Percentiles rank a stretch among this genome's conserved stretches.
Evolutionary conservation across 2,113 vertebrate genomes (phyloP).

Genomic region (Oenanthe oenanthe): DNA sequence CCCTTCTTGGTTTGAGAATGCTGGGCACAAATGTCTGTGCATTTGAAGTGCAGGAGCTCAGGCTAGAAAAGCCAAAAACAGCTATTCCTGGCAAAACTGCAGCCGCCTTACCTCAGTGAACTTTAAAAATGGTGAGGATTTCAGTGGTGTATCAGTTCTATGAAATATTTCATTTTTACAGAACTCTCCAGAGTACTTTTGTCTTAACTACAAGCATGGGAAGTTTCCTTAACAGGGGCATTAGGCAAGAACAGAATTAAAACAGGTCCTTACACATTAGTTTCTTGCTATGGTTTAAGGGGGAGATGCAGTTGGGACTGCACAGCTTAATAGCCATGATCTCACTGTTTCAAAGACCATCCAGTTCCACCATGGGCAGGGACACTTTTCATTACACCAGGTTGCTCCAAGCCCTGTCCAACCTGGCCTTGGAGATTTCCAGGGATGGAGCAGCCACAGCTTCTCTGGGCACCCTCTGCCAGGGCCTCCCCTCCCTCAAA

Average conservation of each 20-base stretch:
- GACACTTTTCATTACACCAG: rapidly evolving
- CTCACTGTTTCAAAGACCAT: neutral
- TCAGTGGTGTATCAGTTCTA: neutral
- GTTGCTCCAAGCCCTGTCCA: neutral
- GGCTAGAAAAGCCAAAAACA: neutral
- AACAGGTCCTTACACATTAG: rapidly evolving
- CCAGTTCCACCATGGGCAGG: neutral
- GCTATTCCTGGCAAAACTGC: neutral
- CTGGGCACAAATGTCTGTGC: neutral
- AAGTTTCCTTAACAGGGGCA: neutral
- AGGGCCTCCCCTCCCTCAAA: neutral
- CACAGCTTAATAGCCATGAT: neutral
- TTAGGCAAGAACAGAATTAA: neutral
- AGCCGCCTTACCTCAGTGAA: neutral
- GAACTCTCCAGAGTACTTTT: neutral
- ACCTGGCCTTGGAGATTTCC: neutral
- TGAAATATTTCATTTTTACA: neutral
- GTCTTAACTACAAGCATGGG: neutral
- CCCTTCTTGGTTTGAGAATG: neutral
- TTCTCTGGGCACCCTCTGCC: neutral
- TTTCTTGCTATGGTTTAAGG: neutral
- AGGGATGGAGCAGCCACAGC: neutral
- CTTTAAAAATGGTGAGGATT: neutral
- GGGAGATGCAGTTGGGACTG: neutral
- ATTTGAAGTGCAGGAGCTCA: neutral